A percentile compares a stretch with the other conserved stretches of the same genome.
Conservation (phyloP, 1,140 invertebrate genomes). For the Mylabris phalerata region DNA sequence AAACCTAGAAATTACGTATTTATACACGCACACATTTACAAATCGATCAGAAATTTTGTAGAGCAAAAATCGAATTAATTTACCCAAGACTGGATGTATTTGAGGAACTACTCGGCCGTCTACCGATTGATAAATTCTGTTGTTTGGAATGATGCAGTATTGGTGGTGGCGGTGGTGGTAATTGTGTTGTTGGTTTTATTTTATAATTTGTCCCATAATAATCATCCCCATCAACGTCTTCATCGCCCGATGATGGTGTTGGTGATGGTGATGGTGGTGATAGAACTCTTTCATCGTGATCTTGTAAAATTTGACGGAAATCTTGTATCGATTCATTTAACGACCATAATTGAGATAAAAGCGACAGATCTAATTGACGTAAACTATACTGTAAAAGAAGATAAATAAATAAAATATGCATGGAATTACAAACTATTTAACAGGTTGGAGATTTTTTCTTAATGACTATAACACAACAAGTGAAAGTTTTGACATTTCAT, state of each 20-base stretch:
- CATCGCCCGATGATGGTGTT: conserved; percentile 51
- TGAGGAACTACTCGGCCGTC: conserved; percentile 35
- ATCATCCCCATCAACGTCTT: conserved; percentile 46
- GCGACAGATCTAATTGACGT: conserved; percentile 73
- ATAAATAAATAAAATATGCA: too few relatives aligned
- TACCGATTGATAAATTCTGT: background rate
- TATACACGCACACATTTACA: background rate
- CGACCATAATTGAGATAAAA: conserved; percentile 80
- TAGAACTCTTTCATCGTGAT: conserved; percentile 53
- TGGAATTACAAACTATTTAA: too few relatives aligned
- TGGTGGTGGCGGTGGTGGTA: conserved; percentile 29
- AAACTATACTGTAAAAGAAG: conserved; percentile 63
- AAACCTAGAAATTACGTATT: background rate
- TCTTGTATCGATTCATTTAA: conserved; percentile 83
- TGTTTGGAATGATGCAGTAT: too few relatives aligned
- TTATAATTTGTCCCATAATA: conserved; percentile 32
- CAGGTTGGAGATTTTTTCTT: too few relatives aligned
- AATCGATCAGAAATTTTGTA: background rate
- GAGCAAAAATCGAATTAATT: too few relatives aligned
- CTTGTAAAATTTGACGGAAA: conserved; percentile 67
- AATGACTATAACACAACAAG: background rate
- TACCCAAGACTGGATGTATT: conserved; percentile 26
- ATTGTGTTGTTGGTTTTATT: conserved; percentile 26
- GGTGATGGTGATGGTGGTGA: conserved; percentile 56
- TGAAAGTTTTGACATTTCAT: conserved; percentile 11